Conservation (phyloP, 2,113 vertebrate genomes). For the Furnarius figulus region DNA sequence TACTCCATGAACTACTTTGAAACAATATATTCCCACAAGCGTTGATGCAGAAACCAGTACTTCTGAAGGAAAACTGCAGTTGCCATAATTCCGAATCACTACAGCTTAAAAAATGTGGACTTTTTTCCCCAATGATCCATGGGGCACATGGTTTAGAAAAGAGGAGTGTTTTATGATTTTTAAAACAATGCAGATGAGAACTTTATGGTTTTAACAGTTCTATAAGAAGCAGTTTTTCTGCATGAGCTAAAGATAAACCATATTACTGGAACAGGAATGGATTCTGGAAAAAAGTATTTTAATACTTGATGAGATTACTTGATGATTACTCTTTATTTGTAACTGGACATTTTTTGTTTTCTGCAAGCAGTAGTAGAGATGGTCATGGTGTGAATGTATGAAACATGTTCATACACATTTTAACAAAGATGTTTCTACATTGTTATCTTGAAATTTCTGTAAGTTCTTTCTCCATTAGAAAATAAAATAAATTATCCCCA, state of each 20-base stretch:
- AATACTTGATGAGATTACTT: background rate
- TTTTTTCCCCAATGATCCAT: background rate
- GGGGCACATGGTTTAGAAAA: background rate
- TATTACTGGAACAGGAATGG: background rate
- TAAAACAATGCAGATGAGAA: background rate
- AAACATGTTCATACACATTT: background rate
- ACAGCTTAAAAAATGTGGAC: background rate
- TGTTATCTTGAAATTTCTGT: background rate
- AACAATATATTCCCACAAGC: slow-evolving; percentile 43
- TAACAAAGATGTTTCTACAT: background rate
- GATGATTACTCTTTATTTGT: background rate
- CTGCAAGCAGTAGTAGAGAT: background rate
- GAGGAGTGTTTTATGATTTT: background rate
- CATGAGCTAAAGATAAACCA: background rate
- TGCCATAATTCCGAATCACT: background rate
- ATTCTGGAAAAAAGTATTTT: background rate
- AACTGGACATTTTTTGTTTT: background rate
- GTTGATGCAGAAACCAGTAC: background rate
- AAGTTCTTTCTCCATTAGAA: background rate
- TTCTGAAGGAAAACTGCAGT: slow-evolving; percentile 5
- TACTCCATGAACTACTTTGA: slow-evolving; percentile 37
- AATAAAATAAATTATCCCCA: background rate
- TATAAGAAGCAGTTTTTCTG: background rate
- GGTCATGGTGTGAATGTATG: rapidly evolving
- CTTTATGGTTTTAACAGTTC: background rate